phyloP scores from a whole-genome alignment of 2,797 vertebrate genomes.

The Chelmon rostratus region DNA sequence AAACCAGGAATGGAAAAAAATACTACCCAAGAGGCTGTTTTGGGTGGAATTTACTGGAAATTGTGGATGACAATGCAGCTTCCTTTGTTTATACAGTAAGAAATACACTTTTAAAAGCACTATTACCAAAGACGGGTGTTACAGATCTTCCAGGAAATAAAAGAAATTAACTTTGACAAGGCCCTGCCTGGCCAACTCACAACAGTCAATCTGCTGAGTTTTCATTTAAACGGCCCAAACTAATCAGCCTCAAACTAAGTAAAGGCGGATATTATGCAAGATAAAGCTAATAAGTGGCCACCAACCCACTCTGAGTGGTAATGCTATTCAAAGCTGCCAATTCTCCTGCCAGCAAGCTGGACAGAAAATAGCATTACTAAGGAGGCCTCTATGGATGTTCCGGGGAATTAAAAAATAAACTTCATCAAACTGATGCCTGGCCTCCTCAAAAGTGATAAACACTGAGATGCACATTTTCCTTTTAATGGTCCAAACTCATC shows the following conservation, averaged over 20 bases:
- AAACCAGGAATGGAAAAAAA: constrained; percentile 80
- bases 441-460: constrained; percentile 60
- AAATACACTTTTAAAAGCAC: constrained; percentile 73
- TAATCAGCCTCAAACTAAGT: constrained; percentile 53
- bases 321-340: constrained; percentile 53
- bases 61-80: constrained; percentile 81
- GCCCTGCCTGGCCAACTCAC: neutral
- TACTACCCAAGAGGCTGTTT: constrained; percentile 63
- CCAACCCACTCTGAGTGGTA: constrained; percentile 52
- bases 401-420: constrained; percentile 65
- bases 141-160: constrained; percentile 64
- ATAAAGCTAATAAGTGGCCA: constrained; percentile 72
- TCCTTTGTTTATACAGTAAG: constrained; percentile 79
- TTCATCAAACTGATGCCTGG: constrained; percentile 46
- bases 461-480: constrained; percentile 27
- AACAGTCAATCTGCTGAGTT: constrained; percentile 28
- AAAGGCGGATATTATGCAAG: constrained; percentile 60
- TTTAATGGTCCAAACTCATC: constrained; percentile 59
- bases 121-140: constrained; percentile 58
- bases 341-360: constrained; percentile 30
- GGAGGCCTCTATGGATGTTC: constrained; percentile 49
- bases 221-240: constrained; percentile 49
- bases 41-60: constrained; percentile 84
- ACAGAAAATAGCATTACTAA: constrained; percentile 50
- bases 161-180: constrained; percentile 48